Evolutionary conservation across 2,113 vertebrate species (phyloP), one percentile per base, ranked within the genome.

Genomic region (Lycocorax pyrrhopterus): DNA sequence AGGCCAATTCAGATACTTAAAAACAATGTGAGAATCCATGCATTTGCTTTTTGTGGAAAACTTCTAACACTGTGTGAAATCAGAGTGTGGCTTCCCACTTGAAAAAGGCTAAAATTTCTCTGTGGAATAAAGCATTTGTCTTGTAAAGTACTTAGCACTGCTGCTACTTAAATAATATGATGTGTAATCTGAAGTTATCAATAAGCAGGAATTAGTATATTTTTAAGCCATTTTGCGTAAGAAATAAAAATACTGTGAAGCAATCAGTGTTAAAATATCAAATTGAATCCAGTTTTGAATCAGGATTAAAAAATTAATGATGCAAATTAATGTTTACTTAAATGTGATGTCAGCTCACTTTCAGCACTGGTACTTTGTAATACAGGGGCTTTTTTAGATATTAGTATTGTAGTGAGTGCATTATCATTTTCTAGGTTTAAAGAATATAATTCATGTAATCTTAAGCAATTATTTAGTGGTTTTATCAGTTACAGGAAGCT

Each of bases 341-440:
- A 59, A 55, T 37, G 16, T 52, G 41, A 35, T 59, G 29, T 53
- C 35, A 79, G 58, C 12, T 21, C 16, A 23, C 33, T 68, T 83
- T 82, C 26, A 89, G 32, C 15, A 32, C 33, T 51, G 43, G 21
- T 47, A 21, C 41, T 90, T 76, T 37, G 17, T 80, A 23, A 15
- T 77, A 27, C 5, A 35, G 53, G n/a, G 66, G 26, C 2, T 39
- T 58, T 81, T 62, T 79, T 32, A 66, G 11, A 17, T 25, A 13
- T 29, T 9, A 43, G 12, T 53, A 21, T 69, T 87, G 20, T 43
- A 55, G 27, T 73, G 46, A 68, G 53, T 0, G 0, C 7, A 7
- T 59, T 59, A 67, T 52, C 0, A 3, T 77, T 89, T 79, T 84
- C 44, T 81, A 66, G 21, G 3, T 60, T 78, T 71, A 74, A 84